Evolutionary conservation across 2,797 vertebrate genomes (phyloP).

Genomic region (Pygocentrus nattereri): DNA sequence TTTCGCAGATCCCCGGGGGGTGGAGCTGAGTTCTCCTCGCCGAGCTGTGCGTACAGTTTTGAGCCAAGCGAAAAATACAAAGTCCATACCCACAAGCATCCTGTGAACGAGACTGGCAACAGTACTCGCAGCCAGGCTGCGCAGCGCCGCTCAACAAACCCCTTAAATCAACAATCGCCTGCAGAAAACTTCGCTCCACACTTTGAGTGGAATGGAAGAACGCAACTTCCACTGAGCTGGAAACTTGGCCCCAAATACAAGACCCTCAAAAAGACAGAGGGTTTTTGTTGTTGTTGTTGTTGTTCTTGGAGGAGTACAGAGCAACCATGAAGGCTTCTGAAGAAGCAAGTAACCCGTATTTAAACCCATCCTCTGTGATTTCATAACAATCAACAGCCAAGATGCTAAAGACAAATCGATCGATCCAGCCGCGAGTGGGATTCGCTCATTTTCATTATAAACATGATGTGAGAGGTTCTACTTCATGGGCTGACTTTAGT

Average conservation of each 20-base stretch:
- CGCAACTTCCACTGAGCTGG: conserved; percentile 37
- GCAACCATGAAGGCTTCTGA: neutral
- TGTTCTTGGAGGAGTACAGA: neutral
- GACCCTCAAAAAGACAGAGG: neutral
- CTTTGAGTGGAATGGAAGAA: conserved; percentile 41
- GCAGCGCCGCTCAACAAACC: conserved; percentile 46
- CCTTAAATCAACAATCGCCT: conserved; percentile 68
- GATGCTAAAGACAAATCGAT: neutral
- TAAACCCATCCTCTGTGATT: neutral
- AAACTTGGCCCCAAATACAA: neutral
- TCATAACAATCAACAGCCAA: no score
- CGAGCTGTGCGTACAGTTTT: conserved; percentile 54
- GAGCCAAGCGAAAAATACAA: conserved; percentile 62
- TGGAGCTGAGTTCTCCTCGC: conserved; percentile 51
- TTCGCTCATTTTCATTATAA: neutral
- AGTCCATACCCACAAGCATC: conserved; percentile 64
- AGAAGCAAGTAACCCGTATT: neutral
- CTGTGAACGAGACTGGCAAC: conserved; percentile 63
- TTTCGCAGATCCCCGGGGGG: conserved; percentile 29
- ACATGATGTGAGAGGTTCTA: neutral
- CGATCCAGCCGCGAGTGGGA: neutral
- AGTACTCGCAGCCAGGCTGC: conserved; percentile 49
- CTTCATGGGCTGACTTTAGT: neutral
- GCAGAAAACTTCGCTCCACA: conserved; percentile 54
- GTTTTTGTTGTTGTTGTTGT: neutral